Percentiles rank a stretch among this genome's conserved stretches.
These are phyloP conservation scores for Anadara kagoshimensis DNA, from an alignment of 1,140 invertebrate species.

Conservation along the genomic window DNA sequence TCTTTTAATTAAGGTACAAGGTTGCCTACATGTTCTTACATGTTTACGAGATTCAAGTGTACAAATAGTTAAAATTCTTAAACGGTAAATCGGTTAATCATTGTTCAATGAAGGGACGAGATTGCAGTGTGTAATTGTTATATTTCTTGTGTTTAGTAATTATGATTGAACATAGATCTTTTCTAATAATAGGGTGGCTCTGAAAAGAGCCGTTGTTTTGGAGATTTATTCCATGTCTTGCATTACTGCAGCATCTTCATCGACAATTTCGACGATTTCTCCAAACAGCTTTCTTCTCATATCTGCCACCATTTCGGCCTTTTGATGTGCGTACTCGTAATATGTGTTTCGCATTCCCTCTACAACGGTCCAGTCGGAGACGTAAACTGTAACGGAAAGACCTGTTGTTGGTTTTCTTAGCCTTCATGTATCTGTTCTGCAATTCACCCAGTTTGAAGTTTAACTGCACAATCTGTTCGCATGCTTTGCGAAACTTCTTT, in stretches of 20 bases:
- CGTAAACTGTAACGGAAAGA: conserved; percentile 63
- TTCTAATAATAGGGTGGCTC: neutral
- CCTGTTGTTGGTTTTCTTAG: conserved; percentile 47
- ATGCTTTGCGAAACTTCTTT: conserved; percentile 52
- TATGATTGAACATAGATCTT: neutral
- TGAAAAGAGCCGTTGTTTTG: neutral
- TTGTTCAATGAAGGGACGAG: no score
- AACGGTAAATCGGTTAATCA: no score
- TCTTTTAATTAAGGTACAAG: no score
- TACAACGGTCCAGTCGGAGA: conserved; percentile 59
- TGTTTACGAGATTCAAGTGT: no score
- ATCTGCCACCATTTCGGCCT: conserved; percentile 58
- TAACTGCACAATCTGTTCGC: conserved; percentile 61
- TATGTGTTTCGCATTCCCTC: conserved; percentile 66
- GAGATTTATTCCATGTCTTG: neutral
- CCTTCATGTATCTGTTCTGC: conserved; percentile 57
- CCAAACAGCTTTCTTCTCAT: conserved; percentile 55
- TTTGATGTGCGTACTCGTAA: conserved; percentile 63
- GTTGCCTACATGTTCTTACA: no score
- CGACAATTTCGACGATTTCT: conserved; percentile 48
- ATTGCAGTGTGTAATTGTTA: no score
- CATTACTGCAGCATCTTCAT: conserved; percentile 15
- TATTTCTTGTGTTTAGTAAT: neutral
- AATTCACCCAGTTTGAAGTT: conserved; percentile 57
- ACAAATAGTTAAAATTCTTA: no score